A percentile compares a stretch with the other conserved stretches of the same genome.
These are phyloP conservation scores for Argopecten irradians DNA, from an alignment of 1,140 invertebrate genomes.

Conservation along the genomic window DNA sequence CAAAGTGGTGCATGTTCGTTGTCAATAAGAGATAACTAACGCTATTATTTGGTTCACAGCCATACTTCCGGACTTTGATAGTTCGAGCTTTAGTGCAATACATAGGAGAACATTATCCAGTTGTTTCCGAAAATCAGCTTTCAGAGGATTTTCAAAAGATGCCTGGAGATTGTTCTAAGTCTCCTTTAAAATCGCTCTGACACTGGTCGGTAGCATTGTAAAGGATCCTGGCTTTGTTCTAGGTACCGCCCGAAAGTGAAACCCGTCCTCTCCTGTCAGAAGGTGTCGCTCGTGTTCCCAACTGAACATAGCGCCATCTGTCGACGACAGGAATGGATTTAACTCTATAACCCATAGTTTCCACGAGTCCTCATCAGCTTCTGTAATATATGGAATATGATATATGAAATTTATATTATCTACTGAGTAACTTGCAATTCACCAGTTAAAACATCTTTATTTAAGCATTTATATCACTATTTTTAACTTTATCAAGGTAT, in stretches of 20 bases:
- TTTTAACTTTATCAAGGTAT: too few relatives aligned
- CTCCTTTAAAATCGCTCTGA: conserved; percentile 56
- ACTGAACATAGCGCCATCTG: conserved; percentile 70
- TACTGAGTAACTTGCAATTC: neutral
- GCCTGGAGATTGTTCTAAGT: too few relatives aligned
- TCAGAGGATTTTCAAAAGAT: too few relatives aligned
- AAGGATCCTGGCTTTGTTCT: conserved; percentile 63
- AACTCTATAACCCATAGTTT: conserved; percentile 71
- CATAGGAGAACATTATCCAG: too few relatives aligned
- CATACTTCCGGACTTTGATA: too few relatives aligned
- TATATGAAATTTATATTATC: neutral
- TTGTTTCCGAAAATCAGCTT: too few relatives aligned
- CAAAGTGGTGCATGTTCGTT: too few relatives aligned
- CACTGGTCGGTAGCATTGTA: conserved; percentile 65
- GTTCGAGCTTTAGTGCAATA: too few relatives aligned
- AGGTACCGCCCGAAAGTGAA: conserved; percentile 61
- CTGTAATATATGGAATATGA: neutral
- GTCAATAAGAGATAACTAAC: too few relatives aligned
- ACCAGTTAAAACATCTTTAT: too few relatives aligned
- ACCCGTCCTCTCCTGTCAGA: conserved; percentile 60
- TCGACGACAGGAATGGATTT: conserved; percentile 69
- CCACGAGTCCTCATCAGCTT: neutral
- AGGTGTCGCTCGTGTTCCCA: conserved; percentile 68
- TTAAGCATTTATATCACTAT: too few relatives aligned
- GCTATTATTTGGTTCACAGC: too few relatives aligned